Conservation (phyloP, 2,888 invertebrate genomes). For the Lycaena phlaeas region DNA sequence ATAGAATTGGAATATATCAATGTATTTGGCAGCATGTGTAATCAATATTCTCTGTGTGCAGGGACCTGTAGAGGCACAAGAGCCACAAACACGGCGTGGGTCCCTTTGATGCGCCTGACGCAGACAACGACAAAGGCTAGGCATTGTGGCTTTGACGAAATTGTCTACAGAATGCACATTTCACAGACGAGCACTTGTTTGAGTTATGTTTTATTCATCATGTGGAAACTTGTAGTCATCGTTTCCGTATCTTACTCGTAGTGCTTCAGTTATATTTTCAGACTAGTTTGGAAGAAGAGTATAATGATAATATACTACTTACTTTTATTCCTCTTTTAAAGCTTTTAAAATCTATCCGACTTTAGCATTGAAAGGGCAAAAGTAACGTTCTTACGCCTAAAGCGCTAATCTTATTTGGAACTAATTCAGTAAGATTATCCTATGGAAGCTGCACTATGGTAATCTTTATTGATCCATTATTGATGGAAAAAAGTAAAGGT, state of each 20-base stretch:
- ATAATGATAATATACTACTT: too few relatives aligned
- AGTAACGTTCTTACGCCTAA: too few relatives aligned
- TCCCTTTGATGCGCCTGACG: constrained; percentile 26
- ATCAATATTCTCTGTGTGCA: constrained; percentile 27
- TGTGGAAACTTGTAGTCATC: constrained; percentile 5
- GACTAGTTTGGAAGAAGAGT: too few relatives aligned
- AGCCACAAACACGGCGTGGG: constrained; percentile 27
- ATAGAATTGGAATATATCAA: constrained; percentile 2
- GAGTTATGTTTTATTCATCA: constrained; percentile 28
- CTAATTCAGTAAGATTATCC: too few relatives aligned
- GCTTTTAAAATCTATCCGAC: too few relatives aligned
- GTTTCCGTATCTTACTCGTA: constrained; percentile 4
- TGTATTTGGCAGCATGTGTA: constrained; percentile 19
- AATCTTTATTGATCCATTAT: too few relatives aligned
- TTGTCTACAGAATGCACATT: constrained; percentile 27
- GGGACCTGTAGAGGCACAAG: constrained; percentile 26
- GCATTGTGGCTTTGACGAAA: constrained; percentile 28
- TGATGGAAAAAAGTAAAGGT: too few relatives aligned
- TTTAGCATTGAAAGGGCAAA: too few relatives aligned
- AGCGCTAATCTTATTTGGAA: too few relatives aligned
- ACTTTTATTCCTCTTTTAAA: too few relatives aligned
- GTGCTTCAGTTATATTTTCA: not conserved
- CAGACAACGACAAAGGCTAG: constrained; percentile 22
- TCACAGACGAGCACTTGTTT: constrained; percentile 19
- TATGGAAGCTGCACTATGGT: too few relatives aligned